A percentile compares a stretch with the other conserved stretches of the same genome.
Conservation (phyloP, 2,888 invertebrate genomes). For the Lutraria lutraria region DNA sequence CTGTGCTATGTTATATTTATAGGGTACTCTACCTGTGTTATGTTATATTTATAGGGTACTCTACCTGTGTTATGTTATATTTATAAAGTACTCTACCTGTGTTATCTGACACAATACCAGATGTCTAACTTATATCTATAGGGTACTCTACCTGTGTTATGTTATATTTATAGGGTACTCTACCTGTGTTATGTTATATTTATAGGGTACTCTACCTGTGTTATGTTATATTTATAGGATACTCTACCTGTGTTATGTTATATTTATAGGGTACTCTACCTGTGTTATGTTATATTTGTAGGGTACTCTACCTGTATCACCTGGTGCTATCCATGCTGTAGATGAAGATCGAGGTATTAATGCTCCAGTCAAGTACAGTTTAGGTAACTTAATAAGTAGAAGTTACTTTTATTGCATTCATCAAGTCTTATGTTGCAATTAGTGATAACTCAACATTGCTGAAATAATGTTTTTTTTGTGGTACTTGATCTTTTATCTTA, state of each 20-base stretch:
- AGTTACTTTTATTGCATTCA: background rate
- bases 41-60: background rate
- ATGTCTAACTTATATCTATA: background rate
- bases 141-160: no score
- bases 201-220: no score
- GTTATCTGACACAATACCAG: background rate
- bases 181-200: no score
- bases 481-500: background rate
- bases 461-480: background rate
- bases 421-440: background rate
- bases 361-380: conserved; percentile 3
- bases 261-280: no score
- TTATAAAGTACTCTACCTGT: background rate
- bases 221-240: no score
- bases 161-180: no score
- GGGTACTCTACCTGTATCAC: conserved; percentile 26
- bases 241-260: no score
- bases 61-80: background rate
- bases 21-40: background rate
- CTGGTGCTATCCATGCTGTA: conserved; percentile 14
- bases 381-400: background rate
- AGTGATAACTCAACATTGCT: background rate
- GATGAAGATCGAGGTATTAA: conserved; percentile 31
- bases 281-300: conserved; percentile 2
- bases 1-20: no score